Evolutionary conservation across 1,140 invertebrate genomes (phyloP), one percentile per base, ranked within the genome.

Genomic region (Pogonus chalceus): DNA sequence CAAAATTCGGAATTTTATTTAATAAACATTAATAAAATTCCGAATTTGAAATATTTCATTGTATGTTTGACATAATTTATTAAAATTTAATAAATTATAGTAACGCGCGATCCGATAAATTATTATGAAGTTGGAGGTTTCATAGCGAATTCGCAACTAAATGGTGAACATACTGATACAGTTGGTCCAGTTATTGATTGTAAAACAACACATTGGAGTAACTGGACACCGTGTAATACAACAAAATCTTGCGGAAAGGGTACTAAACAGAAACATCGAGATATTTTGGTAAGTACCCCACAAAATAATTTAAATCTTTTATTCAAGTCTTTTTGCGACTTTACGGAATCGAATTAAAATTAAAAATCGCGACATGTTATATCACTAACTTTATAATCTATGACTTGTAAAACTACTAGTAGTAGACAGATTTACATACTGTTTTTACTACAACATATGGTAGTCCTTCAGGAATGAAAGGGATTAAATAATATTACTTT

Each of bases 181-280:
- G 39, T 51, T 23, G 57, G 59, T 16, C 53, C 62, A 1, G 67
- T 65, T 52, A 60, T 77, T 1, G 72, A 79, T 54, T 87, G 85
- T 58, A 62, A 74, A 49, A 67, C 82, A 7, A 74, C 79, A 1
- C 70, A 77, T 7, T 87, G 85, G 85, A 67, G 69, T 22, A 62
- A 72, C 3, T 83, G 81, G 73, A 69, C 76, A 16, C 64, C 69
- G 0, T 88, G 85, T 62, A 73, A 72, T n/a, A 70, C 68, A 3
- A 76, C 72, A 26, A 31, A 53, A 37, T 2, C 22, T 7, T 88
- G 86, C 61, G 79, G 78, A 12, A 71, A 71, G 10, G 83, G 74
- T 23, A 68, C 70, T 12, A 74, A 71, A 43, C 56, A 63, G 2
- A 76, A 69, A 26, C 72, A 58, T 1, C 71, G 77, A n/a, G 58